A percentile compares a stretch with the other conserved stretches of the same genome.
phyloP scores from a whole-genome alignment of 2,797 vertebrate genomes.

The Geotrypetes seraphini region DNA sequence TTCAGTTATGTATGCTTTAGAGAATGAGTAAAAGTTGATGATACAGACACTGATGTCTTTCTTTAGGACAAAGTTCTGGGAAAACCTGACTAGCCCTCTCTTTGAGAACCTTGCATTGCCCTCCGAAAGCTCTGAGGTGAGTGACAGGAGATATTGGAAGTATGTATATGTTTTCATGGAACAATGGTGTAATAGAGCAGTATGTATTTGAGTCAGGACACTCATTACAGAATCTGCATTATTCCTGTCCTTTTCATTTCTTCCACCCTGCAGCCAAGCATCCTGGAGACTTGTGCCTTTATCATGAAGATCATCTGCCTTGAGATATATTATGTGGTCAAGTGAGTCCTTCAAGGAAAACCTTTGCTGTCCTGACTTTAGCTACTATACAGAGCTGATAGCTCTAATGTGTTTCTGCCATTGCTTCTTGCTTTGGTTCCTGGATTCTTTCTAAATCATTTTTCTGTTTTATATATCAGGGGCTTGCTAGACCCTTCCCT shows the following conservation, averaged over 20 bases:
- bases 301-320: slow-evolving; percentile 95
- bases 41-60: slow-evolving; percentile 5
- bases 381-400: background rate
- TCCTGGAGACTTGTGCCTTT: slow-evolving; percentile 92
- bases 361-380: background rate
- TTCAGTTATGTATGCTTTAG: too few species aligned
- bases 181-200: too few species aligned
- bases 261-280: slow-evolving; percentile 68
- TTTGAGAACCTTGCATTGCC: slow-evolving; percentile 78
- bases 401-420: too few species aligned
- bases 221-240: background rate
- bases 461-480: slow-evolving; percentile 47
- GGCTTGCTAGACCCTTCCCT: slow-evolving; percentile 86
- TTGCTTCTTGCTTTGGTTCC: too few species aligned
- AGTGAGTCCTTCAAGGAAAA: slow-evolving; percentile 66
- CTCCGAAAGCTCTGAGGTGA: slow-evolving; percentile 89
- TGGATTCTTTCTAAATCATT: too few species aligned
- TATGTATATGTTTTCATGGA: too few species aligned
- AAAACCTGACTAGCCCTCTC: slow-evolving; percentile 82
- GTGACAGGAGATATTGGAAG: background rate
- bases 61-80: slow-evolving; percentile 88
- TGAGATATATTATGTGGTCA: slow-evolving; percentile 92
- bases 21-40: too few species aligned
- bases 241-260: background rate
- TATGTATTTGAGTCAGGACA: background rate